These are phyloP conservation scores for Lacerta bilineata DNA, from an alignment of 2,797 vertebrate genomes.

Conservation along the genomic window DNA sequence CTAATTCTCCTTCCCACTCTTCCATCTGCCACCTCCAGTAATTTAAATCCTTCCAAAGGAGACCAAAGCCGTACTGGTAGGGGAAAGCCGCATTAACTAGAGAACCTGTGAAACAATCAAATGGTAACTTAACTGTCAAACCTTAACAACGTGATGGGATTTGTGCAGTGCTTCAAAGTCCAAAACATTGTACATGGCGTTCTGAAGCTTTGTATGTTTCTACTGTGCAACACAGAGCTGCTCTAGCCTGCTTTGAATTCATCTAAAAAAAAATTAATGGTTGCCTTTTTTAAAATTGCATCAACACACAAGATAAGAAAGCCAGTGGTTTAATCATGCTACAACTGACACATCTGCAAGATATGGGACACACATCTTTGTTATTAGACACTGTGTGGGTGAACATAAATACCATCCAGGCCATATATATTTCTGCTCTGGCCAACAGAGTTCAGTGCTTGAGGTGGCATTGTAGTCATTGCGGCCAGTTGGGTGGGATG, in stretches of 20 bases:
- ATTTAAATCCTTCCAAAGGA: constrained; percentile 30
- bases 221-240: neutral
- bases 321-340: neutral
- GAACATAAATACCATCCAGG: neutral
- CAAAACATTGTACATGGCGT: neutral
- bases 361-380: neutral
- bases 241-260: neutral
- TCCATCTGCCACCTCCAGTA: constrained; percentile 19
- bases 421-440: neutral
- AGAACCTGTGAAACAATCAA: constrained; percentile 34
- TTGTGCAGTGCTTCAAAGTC: constrained; percentile 5
- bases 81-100: constrained; percentile 1
- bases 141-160: constrained; percentile 21
- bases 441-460: neutral
- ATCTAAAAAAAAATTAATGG: neutral
- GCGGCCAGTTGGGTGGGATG: neutral
- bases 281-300: neutral
- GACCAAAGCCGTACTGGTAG: neutral
- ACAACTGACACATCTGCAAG: neutral
- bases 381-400: neutral
- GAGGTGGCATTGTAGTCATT: neutral
- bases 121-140: constrained; percentile 23
- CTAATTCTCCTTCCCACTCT: constrained; percentile 31
- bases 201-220: neutral
- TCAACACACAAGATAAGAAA: neutral